These are phyloP conservation scores for Napeogenes sylphis DNA, from an alignment of 2,888 invertebrate genomes.

Conservation along the genomic window DNA sequence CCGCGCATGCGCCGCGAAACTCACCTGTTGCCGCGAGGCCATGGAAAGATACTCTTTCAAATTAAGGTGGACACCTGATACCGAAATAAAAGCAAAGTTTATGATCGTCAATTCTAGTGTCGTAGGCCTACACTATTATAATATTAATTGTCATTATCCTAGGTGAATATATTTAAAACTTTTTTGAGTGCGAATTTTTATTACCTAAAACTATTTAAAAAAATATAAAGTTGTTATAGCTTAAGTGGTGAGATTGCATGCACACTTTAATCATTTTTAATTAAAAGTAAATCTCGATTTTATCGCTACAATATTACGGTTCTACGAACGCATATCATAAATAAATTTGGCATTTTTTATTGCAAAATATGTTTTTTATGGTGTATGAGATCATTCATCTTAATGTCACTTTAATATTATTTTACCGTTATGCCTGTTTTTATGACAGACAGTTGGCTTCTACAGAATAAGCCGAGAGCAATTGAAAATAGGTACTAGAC, in stretches of 20 bases:
- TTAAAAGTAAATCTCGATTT: too few relatives aligned
- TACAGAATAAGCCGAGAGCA: background rate
- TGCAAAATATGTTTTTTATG: background rate
- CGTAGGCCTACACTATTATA: slow-evolving; percentile 4
- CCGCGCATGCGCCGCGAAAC: slow-evolving; percentile 65
- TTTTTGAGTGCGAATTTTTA: too few relatives aligned
- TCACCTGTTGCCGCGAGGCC: slow-evolving; percentile 75
- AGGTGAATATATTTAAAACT: too few relatives aligned
- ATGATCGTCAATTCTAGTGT: slow-evolving; percentile 22
- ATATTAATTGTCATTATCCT: too few relatives aligned
- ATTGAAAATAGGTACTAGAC: background rate
- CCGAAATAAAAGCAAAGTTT: slow-evolving; percentile 51
- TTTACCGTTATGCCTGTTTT: background rate
- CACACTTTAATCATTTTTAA: too few relatives aligned
- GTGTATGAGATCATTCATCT: background rate
- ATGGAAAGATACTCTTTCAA: slow-evolving; percentile 74
- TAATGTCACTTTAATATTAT: background rate
- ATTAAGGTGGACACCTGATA: slow-evolving; percentile 72
- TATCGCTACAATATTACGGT: background rate
- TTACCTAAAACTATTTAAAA: too few relatives aligned
- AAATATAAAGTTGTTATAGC: too few relatives aligned
- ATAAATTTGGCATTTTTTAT: background rate
- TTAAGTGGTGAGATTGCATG: too few relatives aligned
- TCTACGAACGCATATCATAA: background rate
- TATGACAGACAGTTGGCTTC: background rate